Percentiles rank a stretch among this genome's conserved stretches.
These are phyloP conservation scores for Lepus europaeus DNA, from an alignment of 2,113 vertebrate species.

Conservation along the genomic window DNA sequence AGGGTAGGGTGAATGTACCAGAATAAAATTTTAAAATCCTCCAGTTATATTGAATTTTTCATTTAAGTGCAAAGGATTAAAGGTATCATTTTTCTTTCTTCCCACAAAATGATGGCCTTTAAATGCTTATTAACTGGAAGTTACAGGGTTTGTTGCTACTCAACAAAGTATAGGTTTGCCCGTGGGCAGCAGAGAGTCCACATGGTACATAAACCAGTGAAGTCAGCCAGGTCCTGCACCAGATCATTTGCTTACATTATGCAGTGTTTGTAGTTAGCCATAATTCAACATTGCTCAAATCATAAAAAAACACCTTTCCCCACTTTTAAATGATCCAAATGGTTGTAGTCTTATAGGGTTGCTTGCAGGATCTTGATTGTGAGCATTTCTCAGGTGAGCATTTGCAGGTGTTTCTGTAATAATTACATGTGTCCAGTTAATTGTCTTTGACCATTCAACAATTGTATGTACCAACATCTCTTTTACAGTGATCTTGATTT, in stretches of 20 bases:
- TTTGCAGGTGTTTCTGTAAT: neutral
- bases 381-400: neutral
- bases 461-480: neutral
- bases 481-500: neutral
- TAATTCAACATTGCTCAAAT: constrained; percentile 11
- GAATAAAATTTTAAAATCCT: constrained; percentile 40
- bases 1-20: neutral
- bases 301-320: constrained; percentile 59
- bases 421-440: neutral
- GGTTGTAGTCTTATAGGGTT: neutral
- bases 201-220: neutral
- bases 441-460: neutral
- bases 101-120: constrained; percentile 18
- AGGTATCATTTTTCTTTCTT: constrained; percentile 48
- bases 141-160: neutral
- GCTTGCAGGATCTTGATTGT: neutral
- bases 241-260: constrained; percentile 19
- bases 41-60: constrained; percentile 33
- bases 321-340: constrained; percentile 36
- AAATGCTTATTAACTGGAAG: constrained; percentile 61
- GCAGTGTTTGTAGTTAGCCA: constrained; percentile 59
- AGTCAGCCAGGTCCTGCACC: neutral
- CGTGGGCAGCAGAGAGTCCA: constrained; percentile 60
- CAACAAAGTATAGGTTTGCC: constrained; percentile 47
- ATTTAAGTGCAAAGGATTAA: neutral